Conservation (phyloP, 2,888 invertebrate species). For the Electrophaes corylata region DNA sequence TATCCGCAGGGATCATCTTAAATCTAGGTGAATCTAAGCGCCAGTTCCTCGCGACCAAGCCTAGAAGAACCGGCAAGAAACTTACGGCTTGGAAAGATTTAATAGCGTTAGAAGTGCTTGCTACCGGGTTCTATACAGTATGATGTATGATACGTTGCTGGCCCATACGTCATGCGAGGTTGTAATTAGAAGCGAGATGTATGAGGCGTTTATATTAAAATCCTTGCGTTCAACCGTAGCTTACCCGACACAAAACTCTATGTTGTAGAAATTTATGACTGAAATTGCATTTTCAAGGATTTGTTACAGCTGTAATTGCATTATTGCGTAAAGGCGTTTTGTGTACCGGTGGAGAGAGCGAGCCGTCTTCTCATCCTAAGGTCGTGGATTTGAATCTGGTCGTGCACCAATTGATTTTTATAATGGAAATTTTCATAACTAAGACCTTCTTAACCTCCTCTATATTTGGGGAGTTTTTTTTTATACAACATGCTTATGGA, state of each 20-base stretch:
- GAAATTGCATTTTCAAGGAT: conserved; percentile 2
- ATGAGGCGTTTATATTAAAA: conserved; percentile 19
- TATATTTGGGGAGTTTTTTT: no score
- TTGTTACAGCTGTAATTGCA: background rate
- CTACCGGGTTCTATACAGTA: background rate
- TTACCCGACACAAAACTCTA: conserved; percentile 1
- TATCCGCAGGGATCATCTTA: no score
- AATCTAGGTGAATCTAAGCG: no score
- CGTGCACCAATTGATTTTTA: no score
- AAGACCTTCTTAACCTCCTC: no score
- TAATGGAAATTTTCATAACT: no score
- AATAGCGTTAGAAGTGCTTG: background rate
- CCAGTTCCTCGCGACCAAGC: no score
- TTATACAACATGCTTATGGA: no score
- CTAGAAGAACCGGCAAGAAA: no score
- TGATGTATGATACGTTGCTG: conserved; percentile 20
- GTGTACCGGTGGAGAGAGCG: no score
- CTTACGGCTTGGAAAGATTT: no score
- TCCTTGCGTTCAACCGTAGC: background rate
- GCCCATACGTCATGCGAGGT: conserved; percentile 14
- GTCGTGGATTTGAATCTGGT: background rate
- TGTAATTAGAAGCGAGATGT: conserved; percentile 25
- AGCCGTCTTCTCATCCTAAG: no score
- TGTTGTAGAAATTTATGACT: conserved; percentile 4
- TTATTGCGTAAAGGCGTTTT: background rate